Conservation (phyloP, 2,113 vertebrate genomes). For the Eira barbara region DNA sequence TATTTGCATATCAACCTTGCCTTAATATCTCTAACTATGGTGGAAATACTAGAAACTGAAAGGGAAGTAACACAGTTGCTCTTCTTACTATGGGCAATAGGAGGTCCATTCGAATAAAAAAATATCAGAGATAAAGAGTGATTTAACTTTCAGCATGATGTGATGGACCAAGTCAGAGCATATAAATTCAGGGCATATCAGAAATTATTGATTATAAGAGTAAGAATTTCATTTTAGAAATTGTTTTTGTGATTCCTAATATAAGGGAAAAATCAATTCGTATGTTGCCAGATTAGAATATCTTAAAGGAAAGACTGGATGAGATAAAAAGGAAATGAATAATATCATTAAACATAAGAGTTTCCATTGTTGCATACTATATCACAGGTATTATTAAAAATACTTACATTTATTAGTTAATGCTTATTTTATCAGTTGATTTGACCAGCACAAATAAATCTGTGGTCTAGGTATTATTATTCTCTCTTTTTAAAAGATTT, state of each 20-base stretch:
- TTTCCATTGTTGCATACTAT: background rate
- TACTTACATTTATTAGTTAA: background rate
- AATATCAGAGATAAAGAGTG: background rate
- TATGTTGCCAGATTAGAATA: background rate
- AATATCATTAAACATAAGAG: background rate
- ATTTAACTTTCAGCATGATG: background rate
- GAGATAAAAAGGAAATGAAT: background rate
- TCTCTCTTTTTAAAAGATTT: background rate
- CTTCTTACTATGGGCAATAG: background rate
- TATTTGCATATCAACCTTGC: background rate
- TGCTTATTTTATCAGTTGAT: background rate
- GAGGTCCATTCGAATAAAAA: background rate
- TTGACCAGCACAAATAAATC: background rate
- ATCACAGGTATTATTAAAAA: background rate
- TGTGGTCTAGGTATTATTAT: background rate
- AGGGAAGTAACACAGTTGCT: background rate
- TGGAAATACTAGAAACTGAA: background rate
- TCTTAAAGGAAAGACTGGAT: background rate
- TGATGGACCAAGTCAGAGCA: background rate
- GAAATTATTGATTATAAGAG: background rate
- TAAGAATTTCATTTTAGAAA: background rate
- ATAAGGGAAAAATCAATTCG: background rate
- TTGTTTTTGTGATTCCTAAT: background rate
- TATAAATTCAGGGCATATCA: background rate
- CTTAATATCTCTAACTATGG: background rate